These are phyloP conservation scores for Epinotia demarniana DNA, from an alignment of 2,888 invertebrate genomes.

Conservation along the genomic window DNA sequence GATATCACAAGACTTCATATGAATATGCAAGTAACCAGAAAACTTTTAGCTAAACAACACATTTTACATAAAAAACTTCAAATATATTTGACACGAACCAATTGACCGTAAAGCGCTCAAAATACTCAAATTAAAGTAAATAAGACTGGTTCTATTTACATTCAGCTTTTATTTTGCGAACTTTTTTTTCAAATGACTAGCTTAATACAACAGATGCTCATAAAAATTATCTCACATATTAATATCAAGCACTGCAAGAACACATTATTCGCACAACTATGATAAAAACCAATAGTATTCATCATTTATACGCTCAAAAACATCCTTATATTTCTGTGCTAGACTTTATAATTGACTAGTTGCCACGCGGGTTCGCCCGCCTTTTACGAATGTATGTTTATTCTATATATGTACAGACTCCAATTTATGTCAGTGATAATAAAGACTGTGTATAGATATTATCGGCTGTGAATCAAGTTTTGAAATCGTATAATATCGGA, in stretches of 20 bases:
- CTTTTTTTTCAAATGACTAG: not conserved
- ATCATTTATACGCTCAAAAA: constrained; percentile 2
- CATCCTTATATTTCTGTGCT: not conserved
- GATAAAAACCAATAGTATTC: not conserved
- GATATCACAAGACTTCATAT: constrained; percentile 13
- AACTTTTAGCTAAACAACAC: constrained; percentile 9
- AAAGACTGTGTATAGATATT: too few relatives aligned
- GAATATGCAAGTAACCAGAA: constrained; percentile 7
- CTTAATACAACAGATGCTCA: constrained; percentile 13
- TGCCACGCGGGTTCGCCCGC: too few relatives aligned
- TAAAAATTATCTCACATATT: not conserved
- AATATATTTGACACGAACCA: not conserved
- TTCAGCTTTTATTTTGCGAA: not conserved
- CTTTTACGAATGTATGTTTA: too few relatives aligned
- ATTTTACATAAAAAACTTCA: not conserved
- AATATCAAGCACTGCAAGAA: not conserved
- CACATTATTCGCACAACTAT: constrained; percentile 1
- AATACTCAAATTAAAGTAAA: not conserved
- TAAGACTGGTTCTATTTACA: not conserved
- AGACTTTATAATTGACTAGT: too few relatives aligned
- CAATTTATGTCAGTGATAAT: too few relatives aligned
- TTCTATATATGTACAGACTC: too few relatives aligned
- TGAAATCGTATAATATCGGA: too few relatives aligned
- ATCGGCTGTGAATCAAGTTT: too few relatives aligned
- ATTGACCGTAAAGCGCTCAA: not conserved